Evolutionary conservation across 2,113 vertebrate genomes (phyloP).

Genomic region (Erythrolamprus reginae): DNA sequence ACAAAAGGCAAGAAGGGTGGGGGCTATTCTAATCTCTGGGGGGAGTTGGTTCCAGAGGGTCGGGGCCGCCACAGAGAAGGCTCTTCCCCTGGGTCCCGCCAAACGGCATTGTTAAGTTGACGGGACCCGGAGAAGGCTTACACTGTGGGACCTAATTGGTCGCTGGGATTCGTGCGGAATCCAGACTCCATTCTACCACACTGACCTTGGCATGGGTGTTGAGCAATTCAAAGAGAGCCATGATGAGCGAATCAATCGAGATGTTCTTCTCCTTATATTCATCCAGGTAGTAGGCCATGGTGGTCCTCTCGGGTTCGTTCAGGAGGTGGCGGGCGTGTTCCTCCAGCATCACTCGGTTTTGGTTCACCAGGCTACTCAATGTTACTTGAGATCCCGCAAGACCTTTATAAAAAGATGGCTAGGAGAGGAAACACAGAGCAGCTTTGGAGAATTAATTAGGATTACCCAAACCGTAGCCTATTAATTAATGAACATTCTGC

Average conservation of each 20-base stretch:
- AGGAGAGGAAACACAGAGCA: background rate
- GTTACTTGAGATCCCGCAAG: slow-evolving; percentile 93
- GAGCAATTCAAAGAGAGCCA: slow-evolving; percentile 92
- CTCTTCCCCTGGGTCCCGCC: too few relatives aligned
- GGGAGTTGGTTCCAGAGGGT: too few relatives aligned
- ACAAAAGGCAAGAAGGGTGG: too few relatives aligned
- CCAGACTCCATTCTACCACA: background rate
- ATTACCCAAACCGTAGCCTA: background rate
- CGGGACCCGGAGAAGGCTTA: too few relatives aligned
- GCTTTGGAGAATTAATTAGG: background rate
- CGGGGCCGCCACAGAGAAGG: too few relatives aligned
- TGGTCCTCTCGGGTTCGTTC: slow-evolving; percentile 80
- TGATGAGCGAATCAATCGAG: slow-evolving; percentile 83
- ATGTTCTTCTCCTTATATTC: slow-evolving; percentile 88
- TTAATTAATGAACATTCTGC: background rate
- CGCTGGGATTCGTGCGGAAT: too few relatives aligned
- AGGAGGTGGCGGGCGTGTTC: slow-evolving; percentile 89
- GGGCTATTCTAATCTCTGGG: too few relatives aligned
- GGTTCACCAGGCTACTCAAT: slow-evolving; percentile 90
- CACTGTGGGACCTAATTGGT: too few relatives aligned
- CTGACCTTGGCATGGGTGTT: slow-evolving; percentile 94
- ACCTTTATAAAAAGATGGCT: slow-evolving; percentile 89
- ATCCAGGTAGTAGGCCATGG: slow-evolving; percentile 93
- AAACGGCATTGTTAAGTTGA: too few relatives aligned
- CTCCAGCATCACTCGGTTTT: slow-evolving; percentile 85